Percentiles rank a stretch among this genome's conserved stretches.
phyloP scores from a whole-genome alignment of 2,888 invertebrate species.

The Capitulum mitella region DNA sequence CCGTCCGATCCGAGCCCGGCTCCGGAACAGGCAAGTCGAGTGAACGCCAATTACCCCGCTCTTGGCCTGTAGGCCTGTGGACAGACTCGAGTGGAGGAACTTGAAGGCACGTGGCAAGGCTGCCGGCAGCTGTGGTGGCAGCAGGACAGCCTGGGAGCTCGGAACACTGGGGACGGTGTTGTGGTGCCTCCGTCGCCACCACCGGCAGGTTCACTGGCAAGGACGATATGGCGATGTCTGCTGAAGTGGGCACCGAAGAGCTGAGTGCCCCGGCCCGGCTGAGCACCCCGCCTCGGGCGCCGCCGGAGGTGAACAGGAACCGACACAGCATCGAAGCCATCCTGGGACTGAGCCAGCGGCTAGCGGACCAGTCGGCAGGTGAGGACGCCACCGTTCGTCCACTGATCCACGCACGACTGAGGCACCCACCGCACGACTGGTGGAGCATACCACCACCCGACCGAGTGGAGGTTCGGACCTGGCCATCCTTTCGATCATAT shows the following conservation, averaged over 20 bases:
- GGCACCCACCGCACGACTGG: too few species aligned
- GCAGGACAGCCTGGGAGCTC: background rate
- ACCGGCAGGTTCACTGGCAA: background rate
- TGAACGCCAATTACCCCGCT: background rate
- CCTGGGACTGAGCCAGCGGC: background rate
- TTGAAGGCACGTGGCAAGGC: background rate
- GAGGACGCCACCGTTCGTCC: too few species aligned
- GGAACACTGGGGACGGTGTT: background rate
- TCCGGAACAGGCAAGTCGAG: background rate
- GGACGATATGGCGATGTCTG: background rate
- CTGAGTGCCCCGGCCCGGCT: background rate
- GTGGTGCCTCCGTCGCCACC: too few species aligned
- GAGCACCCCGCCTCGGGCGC: background rate
- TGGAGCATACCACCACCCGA: too few species aligned
- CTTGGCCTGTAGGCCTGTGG: background rate
- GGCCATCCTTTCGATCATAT: too few species aligned
- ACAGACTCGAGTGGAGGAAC: background rate
- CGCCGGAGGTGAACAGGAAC: background rate
- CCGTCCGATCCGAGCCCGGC: background rate
- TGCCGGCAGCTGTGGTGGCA: too few species aligned
- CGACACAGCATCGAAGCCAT: constrained; percentile 1
- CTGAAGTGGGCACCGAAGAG: background rate
- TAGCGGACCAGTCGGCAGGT: background rate
- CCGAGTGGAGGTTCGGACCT: too few species aligned
- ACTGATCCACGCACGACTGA: too few species aligned